Conservation (phyloP, 1,140 invertebrate species). For the Drosophila pruinosa region DNA sequence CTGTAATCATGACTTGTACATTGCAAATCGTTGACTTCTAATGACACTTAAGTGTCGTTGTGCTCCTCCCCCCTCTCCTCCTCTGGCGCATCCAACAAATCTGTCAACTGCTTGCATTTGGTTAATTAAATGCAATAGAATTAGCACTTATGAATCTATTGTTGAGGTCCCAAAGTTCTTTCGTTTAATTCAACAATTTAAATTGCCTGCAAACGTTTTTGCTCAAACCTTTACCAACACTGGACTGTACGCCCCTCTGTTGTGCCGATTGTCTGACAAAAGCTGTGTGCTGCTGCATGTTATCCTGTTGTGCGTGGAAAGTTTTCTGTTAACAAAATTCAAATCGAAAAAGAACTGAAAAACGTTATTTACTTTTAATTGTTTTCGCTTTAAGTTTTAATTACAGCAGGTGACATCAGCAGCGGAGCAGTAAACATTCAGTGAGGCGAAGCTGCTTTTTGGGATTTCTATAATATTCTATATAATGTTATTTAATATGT, state of each 20-base stretch:
- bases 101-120: neutral
- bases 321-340: neutral
- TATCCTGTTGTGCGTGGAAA: neutral
- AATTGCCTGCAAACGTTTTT: neutral
- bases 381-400: neutral
- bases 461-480: neutral
- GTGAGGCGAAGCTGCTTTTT: constrained; percentile 6
- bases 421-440: neutral
- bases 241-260: neutral
- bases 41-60: constrained; percentile 56
- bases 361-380: neutral
- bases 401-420: constrained; percentile 17
- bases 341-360: neutral
- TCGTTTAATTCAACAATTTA: neutral
- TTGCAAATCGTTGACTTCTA: constrained; percentile 58
- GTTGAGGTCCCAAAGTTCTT: no score
- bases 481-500: neutral
- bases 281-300: constrained; percentile 6
- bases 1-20: constrained; percentile 71
- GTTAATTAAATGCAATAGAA: neutral
- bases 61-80: neutral
- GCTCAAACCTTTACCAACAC: neutral
- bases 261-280: neutral
- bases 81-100: neutral
- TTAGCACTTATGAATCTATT: no score